A percentile compares a stretch with the other conserved stretches of the same genome.
Evolutionary conservation across 2,888 invertebrate genomes (phyloP).

Genomic region (Drosophila pseudotalamancana): DNA sequence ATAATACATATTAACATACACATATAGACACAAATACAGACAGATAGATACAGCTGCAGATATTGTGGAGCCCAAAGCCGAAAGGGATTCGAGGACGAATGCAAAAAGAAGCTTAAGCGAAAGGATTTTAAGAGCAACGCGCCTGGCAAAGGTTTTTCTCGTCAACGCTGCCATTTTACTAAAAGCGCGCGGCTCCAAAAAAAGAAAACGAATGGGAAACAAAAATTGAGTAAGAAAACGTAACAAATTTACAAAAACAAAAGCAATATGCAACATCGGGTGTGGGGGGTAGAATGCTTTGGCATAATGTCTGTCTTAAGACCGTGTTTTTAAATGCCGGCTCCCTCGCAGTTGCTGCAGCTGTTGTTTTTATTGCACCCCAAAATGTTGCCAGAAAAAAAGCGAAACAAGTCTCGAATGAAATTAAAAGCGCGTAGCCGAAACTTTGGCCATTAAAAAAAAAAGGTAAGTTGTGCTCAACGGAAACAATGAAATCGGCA

Average conservation of each 20-base stretch:
- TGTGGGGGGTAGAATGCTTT: slow-evolving; percentile 34
- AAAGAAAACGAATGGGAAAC: slow-evolving; percentile 9
- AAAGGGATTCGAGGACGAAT: slow-evolving; percentile 36
- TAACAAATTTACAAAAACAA: slow-evolving; percentile 23
- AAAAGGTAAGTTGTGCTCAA: slow-evolving; percentile 16
- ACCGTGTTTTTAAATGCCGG: slow-evolving; percentile 58
- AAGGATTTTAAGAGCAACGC: slow-evolving; percentile 63
- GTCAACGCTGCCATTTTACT: slow-evolving; percentile 42
- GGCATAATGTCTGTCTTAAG: slow-evolving; percentile 63
- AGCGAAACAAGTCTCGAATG: slow-evolving; percentile 22
- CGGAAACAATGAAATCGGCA: slow-evolving; percentile 59
- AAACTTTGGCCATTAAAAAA: slow-evolving; percentile 45
- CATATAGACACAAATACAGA: slow-evolving; percentile 14
- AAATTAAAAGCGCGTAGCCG: slow-evolving; percentile 57
- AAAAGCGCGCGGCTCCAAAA: slow-evolving; percentile 49
- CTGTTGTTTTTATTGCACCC: slow-evolving; percentile 64
- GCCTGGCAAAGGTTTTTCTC: slow-evolving; percentile 38
- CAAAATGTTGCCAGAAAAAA: slow-evolving; percentile 62
- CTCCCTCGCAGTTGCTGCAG: slow-evolving; percentile 49
- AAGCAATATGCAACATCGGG: slow-evolving; percentile 42
- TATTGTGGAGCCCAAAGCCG: slow-evolving; percentile 12
- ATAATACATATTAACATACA: slow-evolving; percentile 48
- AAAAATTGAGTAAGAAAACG: slow-evolving; percentile 2
- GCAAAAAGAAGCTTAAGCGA: slow-evolving; percentile 66
- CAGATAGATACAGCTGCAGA: slow-evolving; percentile 15